Evolutionary conservation across 2,113 vertebrate genomes (phyloP).

Genomic region (Macrotis lagotis): DNA sequence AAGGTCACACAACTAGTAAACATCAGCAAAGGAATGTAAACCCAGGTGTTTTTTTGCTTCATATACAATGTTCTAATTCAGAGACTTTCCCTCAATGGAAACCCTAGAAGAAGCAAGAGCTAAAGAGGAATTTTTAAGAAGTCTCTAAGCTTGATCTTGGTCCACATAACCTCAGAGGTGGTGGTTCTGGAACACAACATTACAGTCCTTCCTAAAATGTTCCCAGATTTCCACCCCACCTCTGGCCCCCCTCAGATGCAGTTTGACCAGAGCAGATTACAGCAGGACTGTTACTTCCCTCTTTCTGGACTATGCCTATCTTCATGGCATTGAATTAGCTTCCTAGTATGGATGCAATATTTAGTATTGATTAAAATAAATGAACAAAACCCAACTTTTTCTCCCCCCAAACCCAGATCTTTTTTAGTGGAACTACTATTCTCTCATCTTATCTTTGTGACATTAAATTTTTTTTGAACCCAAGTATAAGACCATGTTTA

Average conservation of each 20-base stretch:
- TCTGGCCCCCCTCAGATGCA: background rate
- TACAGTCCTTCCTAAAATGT: background rate
- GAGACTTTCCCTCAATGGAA: too few relatives aligned
- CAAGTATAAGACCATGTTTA: too few relatives aligned
- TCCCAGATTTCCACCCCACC: background rate
- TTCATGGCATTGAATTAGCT: background rate
- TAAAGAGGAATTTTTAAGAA: too few relatives aligned
- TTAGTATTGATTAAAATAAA: background rate
- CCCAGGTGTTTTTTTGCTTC: too few relatives aligned
- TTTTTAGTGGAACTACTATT: background rate
- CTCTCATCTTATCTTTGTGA: too few relatives aligned
- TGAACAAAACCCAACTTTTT: background rate
- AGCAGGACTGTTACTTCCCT: background rate
- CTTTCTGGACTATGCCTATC: background rate
- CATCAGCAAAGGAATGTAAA: too few relatives aligned
- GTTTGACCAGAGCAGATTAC: background rate
- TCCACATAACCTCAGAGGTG: too few relatives aligned
- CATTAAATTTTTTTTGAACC: too few relatives aligned
- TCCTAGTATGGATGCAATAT: background rate
- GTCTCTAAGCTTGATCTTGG: too few relatives aligned
- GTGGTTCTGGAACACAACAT: background rate
- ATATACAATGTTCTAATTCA: too few relatives aligned
- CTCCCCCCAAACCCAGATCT: background rate
- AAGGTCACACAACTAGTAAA: too few relatives aligned
- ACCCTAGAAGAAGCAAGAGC: too few relatives aligned